These are phyloP conservation scores for Boleophthalmus pectinirostris DNA, from an alignment of 2,113 vertebrate species.

Conservation along the genomic window DNA sequence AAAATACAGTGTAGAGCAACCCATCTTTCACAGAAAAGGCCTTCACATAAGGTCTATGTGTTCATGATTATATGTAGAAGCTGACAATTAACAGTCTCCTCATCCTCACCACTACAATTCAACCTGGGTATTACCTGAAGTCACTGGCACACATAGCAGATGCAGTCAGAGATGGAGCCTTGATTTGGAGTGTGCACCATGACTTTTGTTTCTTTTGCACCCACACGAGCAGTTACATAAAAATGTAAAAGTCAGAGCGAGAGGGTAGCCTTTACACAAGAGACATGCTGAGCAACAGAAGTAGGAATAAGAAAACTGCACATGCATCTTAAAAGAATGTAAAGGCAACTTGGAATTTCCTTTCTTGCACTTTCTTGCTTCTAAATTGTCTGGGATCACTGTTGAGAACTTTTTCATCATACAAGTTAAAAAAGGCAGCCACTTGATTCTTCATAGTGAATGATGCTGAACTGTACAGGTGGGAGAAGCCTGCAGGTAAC, in stretches of 20 bases:
- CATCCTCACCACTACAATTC: slow-evolving; percentile 21
- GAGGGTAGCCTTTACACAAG: not conserved
- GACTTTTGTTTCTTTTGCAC: slow-evolving; percentile 16
- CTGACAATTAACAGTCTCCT: slow-evolving; percentile 62
- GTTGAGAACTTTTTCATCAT: not conserved
- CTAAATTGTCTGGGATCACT: not conserved
- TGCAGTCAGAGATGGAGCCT: slow-evolving; percentile 20
- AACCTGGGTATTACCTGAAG: slow-evolving; percentile 47
- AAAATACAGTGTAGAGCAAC: slow-evolving; percentile 40
- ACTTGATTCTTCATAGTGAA: not conserved
- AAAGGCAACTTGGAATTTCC: not conserved
- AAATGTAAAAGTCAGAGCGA: slow-evolving; percentile 8
- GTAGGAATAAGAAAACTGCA: not conserved
- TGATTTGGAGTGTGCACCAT: slow-evolving; percentile 9
- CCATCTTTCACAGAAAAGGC: slow-evolving; percentile 17
- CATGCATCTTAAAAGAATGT: not conserved
- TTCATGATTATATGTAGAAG: slow-evolving; percentile 59
- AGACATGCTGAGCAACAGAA: not conserved
- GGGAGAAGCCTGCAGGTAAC: slow-evolving; percentile 68
- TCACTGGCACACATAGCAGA: slow-evolving; percentile 14
- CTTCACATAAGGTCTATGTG: slow-evolving; percentile 32
- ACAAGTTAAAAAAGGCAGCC: not conserved
- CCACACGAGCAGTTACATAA: slow-evolving; percentile 13
- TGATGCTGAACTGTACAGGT: slow-evolving; percentile 31
- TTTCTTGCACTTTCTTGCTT: not conserved